phyloP scores from a whole-genome alignment of 2,113 vertebrate genomes.

The Cyphomyrus discorhynchus region DNA sequence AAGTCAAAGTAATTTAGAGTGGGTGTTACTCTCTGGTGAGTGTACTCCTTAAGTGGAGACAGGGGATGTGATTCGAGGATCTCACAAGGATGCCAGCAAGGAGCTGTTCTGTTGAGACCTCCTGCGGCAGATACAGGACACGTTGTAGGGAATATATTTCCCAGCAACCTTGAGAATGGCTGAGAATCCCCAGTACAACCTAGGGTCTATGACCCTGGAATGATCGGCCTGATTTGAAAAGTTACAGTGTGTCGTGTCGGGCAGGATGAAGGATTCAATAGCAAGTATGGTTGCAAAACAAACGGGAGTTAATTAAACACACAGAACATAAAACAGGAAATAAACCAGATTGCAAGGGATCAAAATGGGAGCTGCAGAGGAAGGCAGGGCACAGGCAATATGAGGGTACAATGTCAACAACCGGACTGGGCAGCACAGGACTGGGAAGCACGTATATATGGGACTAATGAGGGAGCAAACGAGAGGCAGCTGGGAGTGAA shows the following conservation, averaged over 20 bases:
- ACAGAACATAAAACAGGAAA: no score
- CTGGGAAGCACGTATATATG: no score
- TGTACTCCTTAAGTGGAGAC: background rate
- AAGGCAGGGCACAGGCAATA: no score
- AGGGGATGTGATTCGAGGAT: background rate
- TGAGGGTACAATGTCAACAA: no score
- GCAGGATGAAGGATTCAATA: no score
- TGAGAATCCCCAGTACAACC: background rate
- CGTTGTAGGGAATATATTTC: background rate
- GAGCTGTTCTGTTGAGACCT: background rate
- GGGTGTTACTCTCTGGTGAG: background rate
- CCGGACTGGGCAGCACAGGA: no score
- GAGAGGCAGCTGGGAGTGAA: no score
- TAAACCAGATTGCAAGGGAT: no score
- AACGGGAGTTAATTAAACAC: no score
- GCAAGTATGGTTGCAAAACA: no score
- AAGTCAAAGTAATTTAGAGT: background rate
- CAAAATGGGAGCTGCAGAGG: no score
- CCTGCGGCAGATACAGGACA: background rate
- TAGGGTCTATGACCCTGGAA: background rate
- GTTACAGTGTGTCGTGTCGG: background rate
- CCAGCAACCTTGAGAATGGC: background rate
- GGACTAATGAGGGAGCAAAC: no score
- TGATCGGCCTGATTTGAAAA: background rate
- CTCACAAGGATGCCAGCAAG: background rate